Base-by-base conservation (phyloP, 2,888 invertebrate species). In the Tenthredo notha region DNA sequence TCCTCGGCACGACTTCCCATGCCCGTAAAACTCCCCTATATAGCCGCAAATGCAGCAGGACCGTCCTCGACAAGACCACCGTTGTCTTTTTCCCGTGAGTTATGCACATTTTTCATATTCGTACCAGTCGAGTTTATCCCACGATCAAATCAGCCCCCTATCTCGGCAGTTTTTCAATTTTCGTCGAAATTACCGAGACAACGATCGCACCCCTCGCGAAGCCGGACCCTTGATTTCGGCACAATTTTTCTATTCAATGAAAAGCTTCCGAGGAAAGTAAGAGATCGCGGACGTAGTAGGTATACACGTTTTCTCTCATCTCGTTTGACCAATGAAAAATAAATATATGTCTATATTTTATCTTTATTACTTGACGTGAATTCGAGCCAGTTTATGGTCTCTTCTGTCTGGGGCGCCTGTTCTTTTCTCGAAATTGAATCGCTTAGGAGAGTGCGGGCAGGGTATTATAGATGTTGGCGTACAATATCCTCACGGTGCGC, bases 1-100 rank as follows among this genome's bases (percentile, higher is more conserved):
- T 58, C 58, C 40, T 40, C 80, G 33, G 33, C 61, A 37, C 37
- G 61, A 40, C 80, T 58, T 80, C 58, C 77, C 61, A 80, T 61
- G 80, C 58, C n/a, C 77, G 40, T 75, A 40, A 25, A 43, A 43
- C 78, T 47, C 58, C 78, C 33, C 54, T 33, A 58, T 47, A 9
- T n/a, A 47, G 47, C 6, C 43, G 21, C 40, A 2, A 70, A 29
- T 33, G 65, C 65, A 21, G 15, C 65, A 43, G 18, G 40, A 72
- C 37, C 25, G 43, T 74, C 74, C 74, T 74, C 74, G 21, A 74
- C 74, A 74, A 74, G 74, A 40, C 21, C 15, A 40, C 43, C 74
- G 21, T 74, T 74, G 74, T 74, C 43, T 74, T 47, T 25, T 33
- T 7, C 21, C 67, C 25, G 21, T 43, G 21, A 74, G 21, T 15